A percentile compares a stretch with the other conserved stretches of the same genome.
Evolutionary conservation across 2,113 vertebrate genomes (phyloP).

Genomic region (Scartelaos histophorus): DNA sequence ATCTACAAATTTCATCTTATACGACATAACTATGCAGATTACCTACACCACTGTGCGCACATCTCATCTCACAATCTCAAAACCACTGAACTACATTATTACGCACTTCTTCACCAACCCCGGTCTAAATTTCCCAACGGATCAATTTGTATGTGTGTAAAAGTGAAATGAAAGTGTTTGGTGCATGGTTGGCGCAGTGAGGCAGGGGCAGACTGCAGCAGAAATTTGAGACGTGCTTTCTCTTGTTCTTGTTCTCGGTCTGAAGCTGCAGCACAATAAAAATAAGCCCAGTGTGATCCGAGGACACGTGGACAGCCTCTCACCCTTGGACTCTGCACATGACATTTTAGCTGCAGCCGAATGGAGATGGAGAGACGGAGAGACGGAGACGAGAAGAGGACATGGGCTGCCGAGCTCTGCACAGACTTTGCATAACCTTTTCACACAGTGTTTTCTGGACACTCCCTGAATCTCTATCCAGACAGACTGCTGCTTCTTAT

Average conservation of each 20-base stretch:
- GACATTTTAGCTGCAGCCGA: constrained; percentile 9
- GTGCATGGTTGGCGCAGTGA: constrained; percentile 55
- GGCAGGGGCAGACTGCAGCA: constrained; percentile 57
- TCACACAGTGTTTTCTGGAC: background rate
- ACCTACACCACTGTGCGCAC: background rate
- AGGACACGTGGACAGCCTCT: constrained; percentile 18
- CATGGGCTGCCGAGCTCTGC: background rate
- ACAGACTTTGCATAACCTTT: constrained; percentile 2
- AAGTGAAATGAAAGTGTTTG: constrained; percentile 36
- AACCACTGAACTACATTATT: background rate
- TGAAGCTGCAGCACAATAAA: constrained; percentile 16
- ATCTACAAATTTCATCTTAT: background rate
- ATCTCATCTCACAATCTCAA: background rate
- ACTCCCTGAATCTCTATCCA: background rate
- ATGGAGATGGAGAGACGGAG: background rate
- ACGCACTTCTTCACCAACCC: background rate
- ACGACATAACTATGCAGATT: background rate
- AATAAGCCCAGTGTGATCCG: constrained; percentile 14
- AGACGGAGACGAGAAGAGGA: background rate
- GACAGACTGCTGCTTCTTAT: background rate
- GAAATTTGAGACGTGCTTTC: constrained; percentile 62
- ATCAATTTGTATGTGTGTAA: constrained; percentile 19
- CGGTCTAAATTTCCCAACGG: constrained; percentile 5
- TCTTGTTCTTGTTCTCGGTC: constrained; percentile 18
- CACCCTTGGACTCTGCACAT: constrained; percentile 31